Conservation (phyloP, 1,140 invertebrate species). For the Magallana ariakensis region DNA sequence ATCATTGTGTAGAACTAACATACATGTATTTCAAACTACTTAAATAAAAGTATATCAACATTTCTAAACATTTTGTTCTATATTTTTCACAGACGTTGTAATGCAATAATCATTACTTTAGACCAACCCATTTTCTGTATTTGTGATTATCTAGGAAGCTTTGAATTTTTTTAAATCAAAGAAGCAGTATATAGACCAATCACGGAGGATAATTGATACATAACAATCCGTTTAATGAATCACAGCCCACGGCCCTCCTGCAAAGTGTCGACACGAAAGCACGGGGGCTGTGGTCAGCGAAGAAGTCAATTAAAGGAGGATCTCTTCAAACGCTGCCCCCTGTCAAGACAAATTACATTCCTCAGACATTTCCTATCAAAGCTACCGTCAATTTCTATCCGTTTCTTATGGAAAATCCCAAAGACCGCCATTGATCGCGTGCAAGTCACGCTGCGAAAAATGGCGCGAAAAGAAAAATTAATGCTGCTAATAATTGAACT, state of each 20-base stretch:
- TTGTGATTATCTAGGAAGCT: no score
- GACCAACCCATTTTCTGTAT: no score
- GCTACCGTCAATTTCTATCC: background rate
- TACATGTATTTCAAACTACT: no score
- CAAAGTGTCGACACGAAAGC: background rate
- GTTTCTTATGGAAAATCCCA: background rate
- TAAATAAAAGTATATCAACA: no score
- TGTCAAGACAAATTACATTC: constrained; percentile 1
- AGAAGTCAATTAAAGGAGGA: constrained; percentile 4
- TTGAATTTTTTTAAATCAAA: background rate
- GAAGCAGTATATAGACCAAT: background rate
- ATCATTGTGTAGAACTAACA: no score
- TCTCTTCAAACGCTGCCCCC: background rate
- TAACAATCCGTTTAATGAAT: background rate
- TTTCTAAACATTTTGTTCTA: no score
- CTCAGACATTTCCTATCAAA: background rate
- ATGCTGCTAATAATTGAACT: no score
- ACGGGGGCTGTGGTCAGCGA: background rate
- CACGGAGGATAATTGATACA: background rate
- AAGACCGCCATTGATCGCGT: background rate
- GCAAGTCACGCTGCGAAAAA: constrained; percentile 1
- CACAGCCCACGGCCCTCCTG: background rate
- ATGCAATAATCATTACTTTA: no score
- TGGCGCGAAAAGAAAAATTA: background rate
- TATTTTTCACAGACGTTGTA: no score